Base-by-base conservation (phyloP, 2,888 invertebrate genomes). In the Agriopis leucophaearia region DNA sequence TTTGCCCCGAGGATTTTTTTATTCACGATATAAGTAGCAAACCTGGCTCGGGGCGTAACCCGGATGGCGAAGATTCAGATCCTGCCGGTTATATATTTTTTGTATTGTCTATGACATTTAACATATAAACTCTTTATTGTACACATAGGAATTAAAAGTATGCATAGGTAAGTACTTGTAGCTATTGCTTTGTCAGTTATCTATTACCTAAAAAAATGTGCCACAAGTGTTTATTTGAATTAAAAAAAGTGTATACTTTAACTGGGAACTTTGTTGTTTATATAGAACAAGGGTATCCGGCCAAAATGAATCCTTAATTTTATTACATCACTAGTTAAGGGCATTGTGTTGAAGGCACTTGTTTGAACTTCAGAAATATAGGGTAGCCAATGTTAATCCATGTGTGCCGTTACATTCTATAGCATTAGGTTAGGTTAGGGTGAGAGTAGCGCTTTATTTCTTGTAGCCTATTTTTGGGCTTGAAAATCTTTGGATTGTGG, bases 301-400 rank as follows among this genome's bases (percentile, higher is more conserved):
- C 42, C n/a, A 63, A 55, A 42, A 40, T 18, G 42, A 42, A 18
- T 13, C 0, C 42, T 40, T 10, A 48, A 48, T 13, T 3, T 35
- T 27, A 6, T 12, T 36, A 7, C 63, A 40, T 64, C 64, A 13
- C 64, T 64, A 59, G 8, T 47, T 10, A 42, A 52, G 27, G 51
- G 40, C 42, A 45, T 45, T 47, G 35, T 64, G 27, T 51, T 18
- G 18, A 42, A 18, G 27, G 8, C 16, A 52, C 47, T 27, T 64
- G 47, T 64, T 64, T 64, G 58, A 64, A 58, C 58, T 64, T 15
- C 15, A 54, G 47, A 59, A 27, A 27, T 64, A 47, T 59, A 45
- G 52, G 44, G 51, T 38, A 52, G 51, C 57, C 51, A 18, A 58
- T 52, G 64, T 57, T 51, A 64, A 64, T 57, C 64, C 51, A n/a